phyloP scores from a whole-genome alignment of 2,113 vertebrate genomes.

The Egretta garzetta region DNA sequence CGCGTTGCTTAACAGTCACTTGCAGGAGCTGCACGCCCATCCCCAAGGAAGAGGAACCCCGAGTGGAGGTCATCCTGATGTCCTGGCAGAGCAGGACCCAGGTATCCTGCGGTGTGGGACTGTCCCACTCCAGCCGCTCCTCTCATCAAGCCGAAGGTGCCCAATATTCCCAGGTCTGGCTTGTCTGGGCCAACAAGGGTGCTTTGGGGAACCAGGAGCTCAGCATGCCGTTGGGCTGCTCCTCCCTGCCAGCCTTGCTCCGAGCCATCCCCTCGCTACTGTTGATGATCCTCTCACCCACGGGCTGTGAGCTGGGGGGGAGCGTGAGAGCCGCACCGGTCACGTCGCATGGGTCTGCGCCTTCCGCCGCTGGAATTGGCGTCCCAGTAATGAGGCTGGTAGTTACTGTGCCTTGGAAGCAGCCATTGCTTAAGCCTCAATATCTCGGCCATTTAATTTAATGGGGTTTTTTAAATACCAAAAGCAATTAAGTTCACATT shows the following conservation, averaged over 20 bases:
- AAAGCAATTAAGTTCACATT: constrained; percentile 74
- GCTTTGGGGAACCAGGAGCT: not conserved
- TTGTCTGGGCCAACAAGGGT: not conserved
- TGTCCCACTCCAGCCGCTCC: not conserved
- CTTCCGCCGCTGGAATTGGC: not conserved
- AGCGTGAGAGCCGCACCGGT: rapidly evolving
- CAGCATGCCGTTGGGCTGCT: not conserved
- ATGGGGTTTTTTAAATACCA: constrained; percentile 70
- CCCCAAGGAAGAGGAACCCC: not conserved
- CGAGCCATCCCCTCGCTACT: not conserved
- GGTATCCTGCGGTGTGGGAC: not conserved
- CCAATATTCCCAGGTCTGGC: rapidly evolving
- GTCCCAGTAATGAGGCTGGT: constrained; percentile 35
- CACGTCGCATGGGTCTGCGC: not conserved
- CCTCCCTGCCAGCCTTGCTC: not conserved
- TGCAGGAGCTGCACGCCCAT: rapidly evolving
- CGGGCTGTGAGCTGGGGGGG: not conserved
- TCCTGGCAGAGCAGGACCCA: not conserved
- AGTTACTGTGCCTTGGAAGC: constrained; percentile 57
- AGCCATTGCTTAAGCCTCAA: constrained; percentile 65
- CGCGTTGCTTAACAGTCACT: not conserved
- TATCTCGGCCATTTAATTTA: constrained; percentile 71
- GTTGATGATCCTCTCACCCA: not conserved
- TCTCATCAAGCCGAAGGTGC: not conserved
- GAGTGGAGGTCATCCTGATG: not conserved